phyloP scores from a whole-genome alignment of 1,140 invertebrate genomes.

The Orius insidiosus region DNA sequence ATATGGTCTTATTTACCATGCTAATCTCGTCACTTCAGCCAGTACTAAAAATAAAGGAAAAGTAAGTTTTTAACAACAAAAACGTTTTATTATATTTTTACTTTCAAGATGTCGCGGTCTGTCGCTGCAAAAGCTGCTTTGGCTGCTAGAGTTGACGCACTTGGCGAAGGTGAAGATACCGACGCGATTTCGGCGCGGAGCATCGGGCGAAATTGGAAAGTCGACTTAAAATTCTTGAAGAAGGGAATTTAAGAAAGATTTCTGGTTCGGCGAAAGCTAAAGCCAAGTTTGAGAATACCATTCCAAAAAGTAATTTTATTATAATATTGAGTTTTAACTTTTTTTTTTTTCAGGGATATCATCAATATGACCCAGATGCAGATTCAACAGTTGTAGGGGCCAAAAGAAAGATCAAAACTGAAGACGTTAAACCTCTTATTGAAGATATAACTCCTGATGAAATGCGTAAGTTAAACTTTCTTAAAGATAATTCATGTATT shows the following conservation, averaged over 20 bases:
- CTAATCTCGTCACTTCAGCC: slow-evolving; percentile 89
- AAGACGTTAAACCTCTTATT: slow-evolving; percentile 29
- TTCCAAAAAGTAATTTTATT: slow-evolving; percentile 49
- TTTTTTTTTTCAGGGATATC: too few species aligned
- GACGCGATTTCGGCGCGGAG: slow-evolving; percentile 64
- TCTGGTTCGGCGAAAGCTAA: slow-evolving; percentile 76
- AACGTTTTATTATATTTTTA: too few species aligned
- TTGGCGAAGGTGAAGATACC: slow-evolving; percentile 61
- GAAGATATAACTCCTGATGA: slow-evolving; percentile 16
- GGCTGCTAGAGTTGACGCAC: slow-evolving; percentile 85
- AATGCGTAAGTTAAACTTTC: not conserved
- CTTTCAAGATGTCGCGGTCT: slow-evolving; percentile 94
- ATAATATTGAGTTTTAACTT: too few species aligned
- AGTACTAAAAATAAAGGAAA: slow-evolving; percentile 81
- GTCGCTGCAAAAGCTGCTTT: slow-evolving; percentile 88
- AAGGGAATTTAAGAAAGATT: slow-evolving; percentile 62
- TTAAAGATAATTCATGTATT: not conserved
- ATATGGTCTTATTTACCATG: slow-evolving; percentile 94
- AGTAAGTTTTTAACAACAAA: too few species aligned
- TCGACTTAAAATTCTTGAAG: slow-evolving; percentile 58
- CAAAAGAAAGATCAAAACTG: slow-evolving; percentile 22
- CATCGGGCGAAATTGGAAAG: slow-evolving; percentile 75
- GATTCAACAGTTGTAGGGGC: slow-evolving; percentile 36
- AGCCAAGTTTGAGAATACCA: slow-evolving; percentile 80
- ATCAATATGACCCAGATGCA: slow-evolving; percentile 38